These are phyloP conservation scores for Pegoplata infirma DNA, from an alignment of 2,888 invertebrate genomes.

Conservation along the genomic window DNA sequence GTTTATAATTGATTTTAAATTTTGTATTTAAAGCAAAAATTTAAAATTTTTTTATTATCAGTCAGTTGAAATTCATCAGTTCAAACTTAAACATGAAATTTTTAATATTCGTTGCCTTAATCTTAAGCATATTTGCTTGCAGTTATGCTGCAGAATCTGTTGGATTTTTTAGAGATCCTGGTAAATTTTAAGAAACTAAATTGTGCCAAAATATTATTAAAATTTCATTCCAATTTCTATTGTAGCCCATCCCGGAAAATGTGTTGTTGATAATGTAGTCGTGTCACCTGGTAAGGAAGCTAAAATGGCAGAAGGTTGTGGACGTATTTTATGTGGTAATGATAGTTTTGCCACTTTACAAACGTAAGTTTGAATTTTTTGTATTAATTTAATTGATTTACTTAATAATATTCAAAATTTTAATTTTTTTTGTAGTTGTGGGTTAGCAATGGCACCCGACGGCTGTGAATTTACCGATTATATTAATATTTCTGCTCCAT, in stretches of 20 bases:
- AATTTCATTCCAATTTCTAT: not conserved
- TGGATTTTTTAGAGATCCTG: slow-evolving; percentile 8
- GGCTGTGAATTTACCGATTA: slow-evolving; percentile 19
- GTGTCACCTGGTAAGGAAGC: slow-evolving; percentile 22
- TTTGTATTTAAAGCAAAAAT: not conserved
- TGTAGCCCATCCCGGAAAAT: slow-evolving; percentile 37
- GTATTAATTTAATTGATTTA: not conserved
- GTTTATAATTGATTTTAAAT: not conserved
- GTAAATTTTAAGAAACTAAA: no score
- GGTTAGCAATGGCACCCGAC: not conserved
- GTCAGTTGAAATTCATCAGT: not conserved
- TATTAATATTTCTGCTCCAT: slow-evolving; percentile 22
- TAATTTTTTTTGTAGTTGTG: slow-evolving; percentile 22
- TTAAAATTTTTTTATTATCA: no score
- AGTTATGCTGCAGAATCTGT: not conserved
- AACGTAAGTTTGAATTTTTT: slow-evolving; percentile 2
- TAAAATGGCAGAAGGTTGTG: not conserved
- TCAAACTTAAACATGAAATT: slow-evolving; percentile 23
- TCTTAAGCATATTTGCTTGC: not conserved
- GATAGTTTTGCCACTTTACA: slow-evolving; percentile 14
- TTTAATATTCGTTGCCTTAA: not conserved
- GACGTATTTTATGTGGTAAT: not conserved
- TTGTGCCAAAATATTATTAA: no score
- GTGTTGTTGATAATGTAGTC: slow-evolving; percentile 8
- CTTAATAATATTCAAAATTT: not conserved